Base-by-base conservation (phyloP, 2,888 invertebrate genomes). In the Polia nebulosa region DNA sequence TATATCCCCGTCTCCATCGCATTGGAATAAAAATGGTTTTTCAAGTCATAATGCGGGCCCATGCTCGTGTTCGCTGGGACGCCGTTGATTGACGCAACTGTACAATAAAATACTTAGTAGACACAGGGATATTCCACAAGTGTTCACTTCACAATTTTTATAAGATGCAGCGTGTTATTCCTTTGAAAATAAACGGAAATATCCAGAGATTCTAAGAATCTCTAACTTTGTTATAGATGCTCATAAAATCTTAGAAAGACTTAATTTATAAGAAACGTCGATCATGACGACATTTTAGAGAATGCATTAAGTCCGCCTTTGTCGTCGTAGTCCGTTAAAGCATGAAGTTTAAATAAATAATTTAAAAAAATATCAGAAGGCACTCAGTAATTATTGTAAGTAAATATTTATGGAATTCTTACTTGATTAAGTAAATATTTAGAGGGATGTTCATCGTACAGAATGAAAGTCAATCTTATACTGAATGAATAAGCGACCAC, bases 51-150 rank as follows among this genome's bases (percentile, higher is more conserved):
- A n/a, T 9, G n/a, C 11, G 20, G n/a, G 2, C 7, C 1, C 15
- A 41, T 6, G 11, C 5, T 29, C 34, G 15, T 49, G 17, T 22
- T 11, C 17, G 9, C n/a, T 36, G 17, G 29, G 3, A 29, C 8
- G 8, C 22, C 8, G n/a, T 22, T 27, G 13, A 13, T 34, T 52
- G 51, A 60, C n/a, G 25, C 11, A 63, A 29, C 11, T 36, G 52
- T 61, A 34, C 63, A 66, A 66, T 66, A 53, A 63, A 13, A 13
- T 41, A 52, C 17, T 6, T 13, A 36, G 29, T 25, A 13, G 17
- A 45, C 45, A 45, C 39, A 44, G 29, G 51, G 4, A 22, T 68
- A 44, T 36, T 44, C 27, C n/a, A 51, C 20, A 27, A 41, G 41
- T 27, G 63, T 66, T 22, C 36, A 49, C n/a, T 51, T 49, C 20